phyloP scores from a whole-genome alignment of 2,888 invertebrate species.

The Cybosia mesomella region DNA sequence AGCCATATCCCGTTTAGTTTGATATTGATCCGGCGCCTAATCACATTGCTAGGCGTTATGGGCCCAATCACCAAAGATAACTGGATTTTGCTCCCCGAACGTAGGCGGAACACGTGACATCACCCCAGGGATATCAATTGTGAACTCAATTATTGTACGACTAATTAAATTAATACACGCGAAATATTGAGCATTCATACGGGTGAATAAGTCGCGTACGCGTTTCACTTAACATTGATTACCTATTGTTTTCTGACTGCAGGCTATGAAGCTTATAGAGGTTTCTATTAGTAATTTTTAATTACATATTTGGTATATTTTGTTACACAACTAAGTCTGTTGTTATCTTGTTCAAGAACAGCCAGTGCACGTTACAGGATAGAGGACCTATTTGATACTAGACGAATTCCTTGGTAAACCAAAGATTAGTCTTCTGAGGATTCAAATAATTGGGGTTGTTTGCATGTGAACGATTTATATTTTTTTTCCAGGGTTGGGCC shows the following conservation, averaged over 20 bases:
- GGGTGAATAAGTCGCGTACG: conserved; percentile 17
- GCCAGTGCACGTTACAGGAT: background rate
- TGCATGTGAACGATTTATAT: no score
- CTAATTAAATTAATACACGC: conserved; percentile 63
- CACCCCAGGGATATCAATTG: conserved; percentile 65
- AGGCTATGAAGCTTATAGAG: conserved; percentile 1
- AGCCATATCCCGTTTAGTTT: conserved; percentile 60
- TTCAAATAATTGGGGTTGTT: no score
- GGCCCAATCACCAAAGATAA: conserved; percentile 78
- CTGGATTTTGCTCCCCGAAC: conserved; percentile 72
- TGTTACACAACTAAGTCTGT: no score
- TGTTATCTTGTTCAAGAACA: background rate
- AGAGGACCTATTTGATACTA: no score
- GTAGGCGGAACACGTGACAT: conserved; percentile 64
- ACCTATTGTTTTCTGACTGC: background rate
- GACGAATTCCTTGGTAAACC: no score
- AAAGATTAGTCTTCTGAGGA: no score
- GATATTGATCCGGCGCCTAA: conserved; percentile 70
- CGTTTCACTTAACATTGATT: conserved; percentile 8
- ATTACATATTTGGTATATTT: no score
- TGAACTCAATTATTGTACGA: conserved; percentile 65
- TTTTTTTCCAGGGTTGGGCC: no score
- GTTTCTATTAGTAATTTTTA: background rate
- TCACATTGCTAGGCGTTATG: conserved; percentile 76
- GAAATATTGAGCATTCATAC: conserved; percentile 43